phyloP scores from a whole-genome alignment of 2,888 invertebrate species.

The Periphyllus acericola region DNA sequence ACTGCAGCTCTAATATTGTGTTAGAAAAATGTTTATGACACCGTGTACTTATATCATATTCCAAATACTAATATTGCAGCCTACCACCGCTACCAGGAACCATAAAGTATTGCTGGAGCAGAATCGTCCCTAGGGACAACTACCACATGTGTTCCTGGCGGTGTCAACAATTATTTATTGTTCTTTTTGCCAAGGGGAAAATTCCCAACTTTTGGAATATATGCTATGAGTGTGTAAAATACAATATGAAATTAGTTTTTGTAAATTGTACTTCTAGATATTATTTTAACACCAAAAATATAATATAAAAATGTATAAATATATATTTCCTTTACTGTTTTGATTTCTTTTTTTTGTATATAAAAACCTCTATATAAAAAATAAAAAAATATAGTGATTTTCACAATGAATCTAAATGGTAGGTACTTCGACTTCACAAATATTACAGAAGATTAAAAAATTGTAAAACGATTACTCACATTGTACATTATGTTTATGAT shows the following conservation, averaged over 20 bases:
- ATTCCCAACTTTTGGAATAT: conserved; percentile 40
- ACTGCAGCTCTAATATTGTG: background rate
- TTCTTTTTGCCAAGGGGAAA: conserved; percentile 52
- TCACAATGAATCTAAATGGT: background rate
- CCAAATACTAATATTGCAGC: conserved; percentile 44
- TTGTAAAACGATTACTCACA: no score
- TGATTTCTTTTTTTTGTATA: background rate
- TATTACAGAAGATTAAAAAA: background rate
- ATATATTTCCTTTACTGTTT: background rate
- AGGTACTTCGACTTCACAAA: background rate
- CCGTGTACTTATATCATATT: conserved; percentile 39
- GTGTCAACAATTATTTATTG: conserved; percentile 62
- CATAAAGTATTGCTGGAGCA: conserved; percentile 39
- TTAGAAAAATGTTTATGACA: conserved; percentile 26
- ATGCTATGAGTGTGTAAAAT: conserved; percentile 22
- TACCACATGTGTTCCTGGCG: conserved; percentile 60
- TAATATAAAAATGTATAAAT: no score
- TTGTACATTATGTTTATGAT: no score
- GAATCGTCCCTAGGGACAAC: conserved; percentile 58
- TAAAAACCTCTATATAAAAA: no score
- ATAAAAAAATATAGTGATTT: no score
- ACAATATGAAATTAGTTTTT: conserved; percentile 56
- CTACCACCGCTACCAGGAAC: conserved; percentile 2
- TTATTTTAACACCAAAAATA: background rate
- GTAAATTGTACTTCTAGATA: conserved; percentile 28